Base-by-base conservation (phyloP, 1,140 invertebrate species). In the Macrobrachium nipponense region DNA sequence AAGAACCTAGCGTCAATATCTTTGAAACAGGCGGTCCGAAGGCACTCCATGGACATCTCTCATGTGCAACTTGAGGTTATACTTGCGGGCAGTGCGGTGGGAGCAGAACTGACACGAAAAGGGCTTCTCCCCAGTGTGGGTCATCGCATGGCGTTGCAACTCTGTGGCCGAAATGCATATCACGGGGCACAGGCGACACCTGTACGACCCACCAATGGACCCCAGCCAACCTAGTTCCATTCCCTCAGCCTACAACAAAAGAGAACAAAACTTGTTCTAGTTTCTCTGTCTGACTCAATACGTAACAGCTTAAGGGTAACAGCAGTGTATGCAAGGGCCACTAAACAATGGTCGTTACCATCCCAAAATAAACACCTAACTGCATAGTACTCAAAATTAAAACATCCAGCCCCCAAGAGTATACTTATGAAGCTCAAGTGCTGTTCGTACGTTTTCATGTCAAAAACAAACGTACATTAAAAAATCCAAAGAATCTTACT, bases 81-180 rank as follows among this genome's bases (percentile, higher is more conserved):
- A 83, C 68, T 93, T 90, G 89, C 94, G 93, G 5, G 93, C 93
- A 87, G 94, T 94, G 5, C 93, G 92, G 84, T 94, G 93, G 11
- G 91, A 91, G 89, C 93, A 94, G 12, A 93, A 92, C n/a, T 89
- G 88, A 89, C 93, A 94, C n/a, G 91, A 91, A 89, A 93, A 94
- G 0, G 93, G 93, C 84, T 94, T 86, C 83, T 86, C 83, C 59
- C 83, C 83, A 8, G 83, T 86, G 83, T 86, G 83, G 23, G 83
- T 86, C 83, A 86, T 86, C 76, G 80, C 62, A 77, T 86, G 83
- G 27, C 83, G 83, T 77, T 86, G 83, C 70, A 86, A 80, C 83
- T 86, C 73, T 64, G 83, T 86, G 77, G 66, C 36, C 77, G 83
- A 86, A 23, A 64, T 66, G 80, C 83, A 86, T 72, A n/a, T 80